Base-by-base conservation (phyloP, 2,888 invertebrate genomes). In the Mechanitis mazaeus region DNA sequence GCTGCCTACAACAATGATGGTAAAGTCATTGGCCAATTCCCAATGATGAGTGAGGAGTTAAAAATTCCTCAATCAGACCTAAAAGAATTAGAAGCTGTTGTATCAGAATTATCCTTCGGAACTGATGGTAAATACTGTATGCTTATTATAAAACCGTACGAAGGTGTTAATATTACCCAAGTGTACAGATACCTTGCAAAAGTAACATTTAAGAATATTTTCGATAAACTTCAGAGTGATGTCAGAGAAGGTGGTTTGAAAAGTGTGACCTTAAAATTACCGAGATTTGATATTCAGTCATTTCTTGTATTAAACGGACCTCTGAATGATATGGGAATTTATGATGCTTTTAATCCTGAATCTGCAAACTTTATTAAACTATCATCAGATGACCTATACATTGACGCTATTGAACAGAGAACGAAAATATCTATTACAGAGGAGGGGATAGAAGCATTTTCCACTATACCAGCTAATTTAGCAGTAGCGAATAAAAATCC, bases 351-450 rank as follows among this genome's bases (percentile, higher is more conserved):
- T 73, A 90, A 93, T 68, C 81, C 89, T 0, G 77, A 79, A 7
- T 67, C 75, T 3, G 93, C 94, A 0, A 87, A 92, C 72, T 90
- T 95, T 45, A 78, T 87, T 9, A 85, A 87, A 33, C 91, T 94
- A 55, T 86, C 90, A 1, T 78, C 81, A 4, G 90, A 92, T 54
- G 79, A 86, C 56, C 85, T 93, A 42, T 92, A 85, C 68, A 88
- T 95, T 6, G 92, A 93, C 0, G 87, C 92, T 9, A 86, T 94
- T 12, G 89, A 94, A 1, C 95, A 95, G 75, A 93, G 93, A 71
- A 93, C 94, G 3, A 92, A 92, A 71, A 93, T 95, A 64, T 93
- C 94, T 74, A 94, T 95, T 0, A 92, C 93, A 46, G 95, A 95
- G 78, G 91, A 93, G 63, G 95, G 95, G 3, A 94, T 94, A 0